Evolutionary conservation across 2,113 vertebrate species (phyloP).

Genomic region (Engraulis encrasicolus): DNA sequence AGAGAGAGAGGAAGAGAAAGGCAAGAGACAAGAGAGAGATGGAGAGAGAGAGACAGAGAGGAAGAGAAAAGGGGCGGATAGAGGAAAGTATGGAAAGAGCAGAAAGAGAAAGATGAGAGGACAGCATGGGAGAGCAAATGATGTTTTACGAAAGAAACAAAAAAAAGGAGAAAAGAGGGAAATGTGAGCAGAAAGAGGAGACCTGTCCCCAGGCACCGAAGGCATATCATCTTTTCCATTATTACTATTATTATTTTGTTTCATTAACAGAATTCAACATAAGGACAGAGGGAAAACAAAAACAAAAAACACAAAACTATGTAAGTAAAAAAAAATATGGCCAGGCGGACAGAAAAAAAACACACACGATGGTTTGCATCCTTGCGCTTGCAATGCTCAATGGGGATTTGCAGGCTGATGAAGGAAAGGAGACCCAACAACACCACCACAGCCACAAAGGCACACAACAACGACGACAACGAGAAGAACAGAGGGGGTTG

Average conservation of each 20-base stretch:
- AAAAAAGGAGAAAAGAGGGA: not conserved
- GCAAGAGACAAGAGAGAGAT: no score
- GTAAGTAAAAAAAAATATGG: not conserved
- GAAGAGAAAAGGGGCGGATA: slow-evolving; percentile 29
- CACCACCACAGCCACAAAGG: not conserved
- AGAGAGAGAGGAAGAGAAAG: no score
- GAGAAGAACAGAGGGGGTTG: no score
- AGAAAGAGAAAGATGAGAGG: slow-evolving; percentile 34
- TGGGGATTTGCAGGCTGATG: slow-evolving; percentile 7
- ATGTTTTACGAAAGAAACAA: not conserved
- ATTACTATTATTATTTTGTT: not conserved
- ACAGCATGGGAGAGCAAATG: not conserved
- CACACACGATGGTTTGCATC: not conserved
- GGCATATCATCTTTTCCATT: not conserved
- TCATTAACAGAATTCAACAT: not conserved
- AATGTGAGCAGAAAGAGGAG: not conserved
- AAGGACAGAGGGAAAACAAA: not conserved
- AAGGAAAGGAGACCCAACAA: not conserved
- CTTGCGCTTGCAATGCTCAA: not conserved
- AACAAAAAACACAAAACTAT: not conserved
- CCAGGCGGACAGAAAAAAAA: not conserved
- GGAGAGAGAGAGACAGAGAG: slow-evolving; percentile 19
- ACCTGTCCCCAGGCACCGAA: not conserved
- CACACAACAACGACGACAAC: not conserved
- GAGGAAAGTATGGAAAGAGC: slow-evolving; percentile 45